Base-by-base conservation (phyloP, 2,888 invertebrate species). In the Lasioglossum malachurum region DNA sequence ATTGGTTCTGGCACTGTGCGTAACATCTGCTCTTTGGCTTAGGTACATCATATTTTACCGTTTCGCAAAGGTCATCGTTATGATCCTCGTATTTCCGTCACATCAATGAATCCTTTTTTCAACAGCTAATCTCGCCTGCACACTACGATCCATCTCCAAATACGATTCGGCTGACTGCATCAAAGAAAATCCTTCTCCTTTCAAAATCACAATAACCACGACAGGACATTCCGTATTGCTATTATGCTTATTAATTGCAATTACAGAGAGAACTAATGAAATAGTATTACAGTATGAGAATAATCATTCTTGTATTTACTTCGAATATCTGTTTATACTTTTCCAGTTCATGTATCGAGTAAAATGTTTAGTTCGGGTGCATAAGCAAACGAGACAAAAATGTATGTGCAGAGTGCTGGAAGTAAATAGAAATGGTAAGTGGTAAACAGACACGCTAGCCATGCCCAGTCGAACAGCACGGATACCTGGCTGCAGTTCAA, bases 11-110 rank as follows among this genome's bases (percentile, higher is more conserved):
- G 91, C 92, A 90, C 84, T 71, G 73, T n/a, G 67, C 35, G 75
- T 80, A 84, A 73, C 84, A 83, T 89, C 78, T 88, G 86, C 87
- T 87, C 85, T 91, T 94, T 91, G 89, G 89, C 90, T 86, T 87
- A 57, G n/a, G 23, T n/a, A 87, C 85, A 91, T 90, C 87, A 88
- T 93, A 91, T 91, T 92, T 90, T 88, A 85, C 79, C 64, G 84
- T 93, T 90, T 91, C 90, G 90, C 83, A 89, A 93, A 90, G 78
- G 83, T 76, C 79, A 71, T 84, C 86, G 82, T 86, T 89, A 88
- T 85, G 46, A 23, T 75, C 73, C 72, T 64, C 77, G 67, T 81
- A 57, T 53, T 78, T 80, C 80, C 67, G 67, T 64, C 44, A 71
- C 35, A 79, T 57, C 74, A 60, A 71, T 75, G 79, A 83, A 78